These are phyloP conservation scores for Hyles vespertilio DNA, from an alignment of 1,140 invertebrate species.

Conservation along the genomic window DNA sequence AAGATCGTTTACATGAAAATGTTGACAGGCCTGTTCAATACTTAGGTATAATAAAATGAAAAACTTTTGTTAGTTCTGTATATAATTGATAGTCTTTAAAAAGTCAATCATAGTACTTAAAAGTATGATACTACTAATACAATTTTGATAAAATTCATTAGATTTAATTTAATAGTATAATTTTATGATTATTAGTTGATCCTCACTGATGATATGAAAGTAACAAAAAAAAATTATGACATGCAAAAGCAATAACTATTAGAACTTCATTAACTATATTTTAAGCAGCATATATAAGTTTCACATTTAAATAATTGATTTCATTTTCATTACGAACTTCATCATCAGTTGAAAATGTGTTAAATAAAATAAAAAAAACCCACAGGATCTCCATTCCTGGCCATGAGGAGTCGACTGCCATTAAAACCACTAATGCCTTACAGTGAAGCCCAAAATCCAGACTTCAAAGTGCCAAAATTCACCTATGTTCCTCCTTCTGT, in stretches of 20 bases:
- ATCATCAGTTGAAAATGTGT: background rate
- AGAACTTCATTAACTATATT: too few species aligned
- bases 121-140: too few species aligned
- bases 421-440: slow-evolving; percentile 78
- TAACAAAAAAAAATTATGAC: background rate
- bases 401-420: slow-evolving; percentile 80
- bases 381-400: slow-evolving; percentile 78
- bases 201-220: background rate
- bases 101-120: too few species aligned
- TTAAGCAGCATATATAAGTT: background rate
- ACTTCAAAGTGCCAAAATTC: slow-evolving; percentile 75
- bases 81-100: too few species aligned
- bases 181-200: background rate
- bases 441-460: slow-evolving; percentile 75
- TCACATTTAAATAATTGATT: background rate
- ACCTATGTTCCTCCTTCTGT: slow-evolving; percentile 77
- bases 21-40: slow-evolving; percentile 82
- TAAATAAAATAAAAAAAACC: background rate
- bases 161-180: background rate
- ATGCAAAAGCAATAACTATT: background rate
- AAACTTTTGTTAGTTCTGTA: too few species aligned
- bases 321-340: background rate
- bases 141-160: too few species aligned
- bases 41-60: slow-evolving; percentile 45
- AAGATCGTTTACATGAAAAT: slow-evolving; percentile 71